phyloP scores from a whole-genome alignment of 2,113 vertebrate species.

The Redunca redunca region DNA sequence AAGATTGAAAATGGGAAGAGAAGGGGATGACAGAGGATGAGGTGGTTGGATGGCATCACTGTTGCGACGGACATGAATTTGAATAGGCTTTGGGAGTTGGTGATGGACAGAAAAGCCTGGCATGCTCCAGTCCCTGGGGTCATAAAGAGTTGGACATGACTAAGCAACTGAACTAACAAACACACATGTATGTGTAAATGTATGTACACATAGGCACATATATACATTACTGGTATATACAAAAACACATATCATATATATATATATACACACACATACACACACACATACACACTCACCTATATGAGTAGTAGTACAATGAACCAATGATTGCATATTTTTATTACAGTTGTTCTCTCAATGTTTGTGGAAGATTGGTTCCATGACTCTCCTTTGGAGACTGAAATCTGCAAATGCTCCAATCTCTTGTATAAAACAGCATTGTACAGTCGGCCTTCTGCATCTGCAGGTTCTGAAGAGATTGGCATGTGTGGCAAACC shows the following conservation, averaged over 20 bases:
- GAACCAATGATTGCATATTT: background rate
- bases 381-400: background rate
- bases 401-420: background rate
- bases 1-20: background rate
- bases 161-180: background rate
- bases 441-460: background rate
- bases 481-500: background rate
- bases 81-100: background rate
- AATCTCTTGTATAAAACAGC: background rate
- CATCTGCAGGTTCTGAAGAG: background rate
- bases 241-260: background rate
- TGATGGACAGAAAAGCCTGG: background rate
- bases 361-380: background rate
- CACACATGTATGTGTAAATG: background rate
- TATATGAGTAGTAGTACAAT: background rate
- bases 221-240: background rate
- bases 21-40: background rate
- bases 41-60: background rate
- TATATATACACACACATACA: background rate
- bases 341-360: background rate
- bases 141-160: background rate
- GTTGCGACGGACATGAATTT: rapidly evolving
- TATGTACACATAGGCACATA: background rate
- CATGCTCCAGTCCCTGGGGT: background rate
- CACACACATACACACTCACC: background rate